A percentile compares a stretch with the other conserved stretches of the same genome.
Conservation (phyloP, 2,113 vertebrate species). For the Solenodon paradoxus region DNA sequence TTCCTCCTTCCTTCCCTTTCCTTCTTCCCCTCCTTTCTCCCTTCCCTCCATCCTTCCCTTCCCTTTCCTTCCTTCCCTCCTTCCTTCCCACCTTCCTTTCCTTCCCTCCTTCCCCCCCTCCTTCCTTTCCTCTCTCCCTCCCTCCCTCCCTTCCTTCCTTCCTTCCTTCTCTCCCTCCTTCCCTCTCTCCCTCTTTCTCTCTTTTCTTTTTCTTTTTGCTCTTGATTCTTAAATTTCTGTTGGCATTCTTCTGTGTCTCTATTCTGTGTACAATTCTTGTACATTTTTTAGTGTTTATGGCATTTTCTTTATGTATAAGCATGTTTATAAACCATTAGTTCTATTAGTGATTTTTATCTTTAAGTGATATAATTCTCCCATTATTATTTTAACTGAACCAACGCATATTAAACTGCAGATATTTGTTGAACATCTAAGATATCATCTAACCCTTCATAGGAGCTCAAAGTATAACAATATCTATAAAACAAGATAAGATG, state of each 20-base stretch:
- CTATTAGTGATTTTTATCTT: not conserved
- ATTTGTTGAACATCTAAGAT: constrained; percentile 5
- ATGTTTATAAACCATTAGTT: not conserved
- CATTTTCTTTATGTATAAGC: not conserved
- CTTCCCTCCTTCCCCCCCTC: too few species aligned
- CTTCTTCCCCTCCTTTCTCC: too few species aligned
- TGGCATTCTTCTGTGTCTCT: not conserved
- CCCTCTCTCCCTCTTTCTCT: too few species aligned
- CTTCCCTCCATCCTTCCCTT: too few species aligned
- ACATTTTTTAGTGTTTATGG: not conserved
- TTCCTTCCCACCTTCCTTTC: too few species aligned
- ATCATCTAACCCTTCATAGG: not conserved
- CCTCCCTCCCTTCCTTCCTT: too few species aligned
- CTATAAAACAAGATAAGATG: not conserved
- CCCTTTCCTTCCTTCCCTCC: too few species aligned
- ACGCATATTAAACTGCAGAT: not conserved
- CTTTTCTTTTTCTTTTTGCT: not conserved
- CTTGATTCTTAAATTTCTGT: not conserved
- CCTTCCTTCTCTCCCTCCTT: too few species aligned
- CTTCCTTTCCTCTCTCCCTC: too few species aligned
- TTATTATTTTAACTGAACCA: not conserved
- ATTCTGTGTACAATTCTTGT: not conserved
- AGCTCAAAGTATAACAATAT: not conserved
- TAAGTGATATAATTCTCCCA: not conserved
- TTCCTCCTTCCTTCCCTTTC: too few species aligned